Evolutionary conservation across 1,140 invertebrate species (phyloP).

Genomic region (Brachionus sp.): DNA sequence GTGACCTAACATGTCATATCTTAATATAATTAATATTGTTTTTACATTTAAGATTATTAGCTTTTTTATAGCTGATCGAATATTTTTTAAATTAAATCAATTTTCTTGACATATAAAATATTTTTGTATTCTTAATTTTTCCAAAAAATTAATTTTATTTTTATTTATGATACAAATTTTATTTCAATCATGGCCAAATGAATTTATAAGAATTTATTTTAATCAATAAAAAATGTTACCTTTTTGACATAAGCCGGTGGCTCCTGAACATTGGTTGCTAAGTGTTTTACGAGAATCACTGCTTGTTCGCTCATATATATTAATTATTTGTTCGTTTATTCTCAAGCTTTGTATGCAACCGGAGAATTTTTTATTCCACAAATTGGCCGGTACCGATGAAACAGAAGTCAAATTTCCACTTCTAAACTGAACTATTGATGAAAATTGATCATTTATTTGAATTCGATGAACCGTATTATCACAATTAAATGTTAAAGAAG

Average conservation of each 20-base stretch:
- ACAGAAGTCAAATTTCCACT: conserved; percentile 10
- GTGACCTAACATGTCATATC: too few relatives aligned
- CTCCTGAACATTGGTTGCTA: not conserved
- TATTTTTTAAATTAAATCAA: too few relatives aligned
- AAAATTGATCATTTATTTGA: not conserved
- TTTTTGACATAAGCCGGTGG: not conserved
- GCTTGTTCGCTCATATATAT: not conserved
- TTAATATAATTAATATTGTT: too few relatives aligned
- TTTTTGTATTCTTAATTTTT: too few relatives aligned
- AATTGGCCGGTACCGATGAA: not conserved
- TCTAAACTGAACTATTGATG: conserved; percentile 27
- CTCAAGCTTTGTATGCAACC: not conserved
- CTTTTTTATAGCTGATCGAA: too few relatives aligned
- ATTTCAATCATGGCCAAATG: too few relatives aligned
- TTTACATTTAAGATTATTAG: too few relatives aligned
- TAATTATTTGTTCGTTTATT: not conserved
- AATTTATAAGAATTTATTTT: too few relatives aligned
- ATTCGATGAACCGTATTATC: not conserved
- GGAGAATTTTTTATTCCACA: not conserved
- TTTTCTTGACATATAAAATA: too few relatives aligned
- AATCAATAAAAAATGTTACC: not conserved
- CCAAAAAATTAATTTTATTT: too few relatives aligned
- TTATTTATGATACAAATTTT: too few relatives aligned
- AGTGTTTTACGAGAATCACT: not conserved
- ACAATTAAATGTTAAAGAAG: not conserved